Conservation (phyloP, 2,113 vertebrate species). For the Coryphaenoides rupestris region DNA sequence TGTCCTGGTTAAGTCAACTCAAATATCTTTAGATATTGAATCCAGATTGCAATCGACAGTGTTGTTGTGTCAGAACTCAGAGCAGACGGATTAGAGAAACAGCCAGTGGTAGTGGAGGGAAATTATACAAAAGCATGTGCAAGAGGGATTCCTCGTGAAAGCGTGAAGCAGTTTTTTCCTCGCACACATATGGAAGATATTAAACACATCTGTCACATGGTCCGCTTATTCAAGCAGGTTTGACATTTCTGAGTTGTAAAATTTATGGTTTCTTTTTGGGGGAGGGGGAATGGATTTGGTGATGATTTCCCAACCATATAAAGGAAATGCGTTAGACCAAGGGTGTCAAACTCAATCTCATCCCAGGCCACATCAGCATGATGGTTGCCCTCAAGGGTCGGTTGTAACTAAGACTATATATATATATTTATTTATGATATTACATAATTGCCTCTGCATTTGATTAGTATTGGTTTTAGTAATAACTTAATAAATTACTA, state of each 20-base stretch:
- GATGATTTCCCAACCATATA: too few relatives aligned
- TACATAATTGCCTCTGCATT: too few relatives aligned
- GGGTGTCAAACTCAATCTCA: too few relatives aligned
- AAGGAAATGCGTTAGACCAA: too few relatives aligned
- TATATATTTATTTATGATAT: too few relatives aligned
- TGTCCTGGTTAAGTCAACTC: slow-evolving; percentile 6
- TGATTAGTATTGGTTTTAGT: too few relatives aligned
- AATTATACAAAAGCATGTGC: slow-evolving; percentile 33
- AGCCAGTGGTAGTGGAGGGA: slow-evolving; percentile 20
- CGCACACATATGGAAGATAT: slow-evolving; percentile 73
- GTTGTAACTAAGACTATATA: too few relatives aligned
- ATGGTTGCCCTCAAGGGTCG: too few relatives aligned
- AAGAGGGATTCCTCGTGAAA: slow-evolving; percentile 50
- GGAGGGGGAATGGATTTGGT: neutral
- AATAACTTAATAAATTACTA: too few relatives aligned
- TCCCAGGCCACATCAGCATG: too few relatives aligned
- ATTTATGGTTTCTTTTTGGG: slow-evolving; percentile 10
- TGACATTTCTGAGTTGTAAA: slow-evolving; percentile 9
- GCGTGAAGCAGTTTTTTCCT: slow-evolving; percentile 41
- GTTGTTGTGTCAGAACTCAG: neutral
- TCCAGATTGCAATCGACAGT: neutral
- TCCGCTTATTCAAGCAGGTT: slow-evolving; percentile 37
- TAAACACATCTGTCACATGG: slow-evolving; percentile 63
- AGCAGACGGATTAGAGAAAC: slow-evolving; percentile 6
- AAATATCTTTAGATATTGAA: slow-evolving; percentile 2